Base-by-base conservation (phyloP, 1,140 invertebrate species). In the Drosophila oshimai region DNA sequence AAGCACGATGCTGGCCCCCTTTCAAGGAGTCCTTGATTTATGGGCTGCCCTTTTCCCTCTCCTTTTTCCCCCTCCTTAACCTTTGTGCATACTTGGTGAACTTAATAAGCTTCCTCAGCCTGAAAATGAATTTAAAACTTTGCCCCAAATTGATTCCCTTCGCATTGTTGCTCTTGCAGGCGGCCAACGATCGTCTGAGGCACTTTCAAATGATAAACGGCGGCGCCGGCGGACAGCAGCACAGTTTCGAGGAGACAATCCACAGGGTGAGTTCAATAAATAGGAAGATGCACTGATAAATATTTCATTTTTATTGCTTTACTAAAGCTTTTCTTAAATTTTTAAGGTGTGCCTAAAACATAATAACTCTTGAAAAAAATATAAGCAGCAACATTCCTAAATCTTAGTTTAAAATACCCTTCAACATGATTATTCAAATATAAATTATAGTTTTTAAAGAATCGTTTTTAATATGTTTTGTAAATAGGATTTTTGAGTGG, bases 201-300 rank as follows among this genome's bases (percentile, higher is more conserved):
- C 95, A 95, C 92, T 93, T 95, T 71, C 95, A 96, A 92, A 95
- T 90, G 68, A 84, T 95, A 94, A 95, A 94, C 91, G 95, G 95
- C 69, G 93, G 94, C 5, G 80, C 65, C 60, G 79, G 81, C 20
- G 94, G 61, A 36, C 93, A 95, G 86, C 93, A 94, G 67, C 95
- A 95, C 90, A 95, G 94, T 89, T 96, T 96, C 90, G 95, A 96
- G 92, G 95, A 96, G 92, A 96, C 95, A 73, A 96, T 96, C 90
- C 95, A 96, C 91, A 95, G 95, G 94, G 95, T 96, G 92, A 93
- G 93, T 84, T 24, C 39, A 36, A 78, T 74, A 50, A 72, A 71
- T 70, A 69, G 61, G 51, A 45, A 67, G 0, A 6, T 18, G 15
- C 45, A 47, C 26, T 10, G 42, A 6, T 46, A 50, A 36, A 10